Evolutionary conservation across 2,113 vertebrate genomes (phyloP), one percentile per base, ranked within the genome.

Genomic region (Onychorhynchus coronatus): DNA sequence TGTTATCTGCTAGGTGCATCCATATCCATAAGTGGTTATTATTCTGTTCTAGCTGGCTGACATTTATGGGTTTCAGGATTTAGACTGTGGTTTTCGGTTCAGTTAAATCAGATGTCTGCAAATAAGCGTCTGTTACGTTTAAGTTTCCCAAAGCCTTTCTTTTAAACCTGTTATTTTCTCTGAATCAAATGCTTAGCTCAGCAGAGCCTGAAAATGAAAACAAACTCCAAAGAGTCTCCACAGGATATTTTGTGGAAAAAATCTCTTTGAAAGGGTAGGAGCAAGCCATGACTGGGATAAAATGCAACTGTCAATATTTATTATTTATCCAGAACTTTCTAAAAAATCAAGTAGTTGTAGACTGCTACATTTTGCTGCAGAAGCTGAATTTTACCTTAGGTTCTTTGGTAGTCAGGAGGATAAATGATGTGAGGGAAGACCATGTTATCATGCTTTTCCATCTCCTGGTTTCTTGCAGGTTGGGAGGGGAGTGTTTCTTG

Each of bases 121-220:
- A 96, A 96, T 95, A 97, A 97, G 75, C 67, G 92, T 96, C 90
- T 97, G 86, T 97, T 97, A 88, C 44, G 63, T 95, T 95, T 96
- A 95, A 97, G 78, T 96, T 97, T 96, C 83, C 71, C 61, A 76
- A 77, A 93, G 58, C 70, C 81, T 95, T 97, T 94, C 90, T 94
- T 97, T 97, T 87, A 95, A 97, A 89, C 92, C 93, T 93, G 72
- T 96, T 97, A 96, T 96, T 97, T 97, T 94, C 84, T 83, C 84
- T 96, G 93, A 98, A 95, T 97, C 93, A 97, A 95, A 96, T 94
- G 88, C 87, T 95, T 96, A 94, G 75, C 93, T 98, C 95, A 95
- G 93, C 88, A 97, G 91, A 96, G 77, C 81, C 86, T 97, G 78
- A 67, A 96, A 92, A 96, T 81, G 85, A 97, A 97, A 91, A 91